Evolutionary conservation across 2,797 vertebrate species (phyloP), one percentile per base, ranked within the genome.

Genomic region (Rachycentron canadum): DNA sequence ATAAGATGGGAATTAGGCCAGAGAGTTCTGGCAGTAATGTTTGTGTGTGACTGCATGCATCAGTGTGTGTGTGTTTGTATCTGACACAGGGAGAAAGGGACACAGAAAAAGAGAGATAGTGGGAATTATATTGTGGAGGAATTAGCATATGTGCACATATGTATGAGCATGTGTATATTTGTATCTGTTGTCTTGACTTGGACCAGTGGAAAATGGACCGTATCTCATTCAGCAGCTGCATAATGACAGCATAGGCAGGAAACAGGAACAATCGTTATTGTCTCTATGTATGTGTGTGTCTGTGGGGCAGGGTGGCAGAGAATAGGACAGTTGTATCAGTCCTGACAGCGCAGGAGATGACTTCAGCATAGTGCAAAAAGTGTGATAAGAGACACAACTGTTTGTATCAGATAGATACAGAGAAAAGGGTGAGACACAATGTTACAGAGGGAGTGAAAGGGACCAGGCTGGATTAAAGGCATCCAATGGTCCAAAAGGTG

Each of bases 221-320:
- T 89, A 91, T 93, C 88, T 92, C 89, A 83, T 86, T 90, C 85
- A 83, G 82, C 92, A 90, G 92, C 90, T 88, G 87, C 59, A 69
- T 72, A 77, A 83, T 88, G 83, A 90, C 82, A 88, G 82, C 79
- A 87, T 47, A 26, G 69, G 74, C 86, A 91, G 92, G 91, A 94
- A 94, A 91, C 86, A 86, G 86, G 87, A 88, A 93, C 92, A 93
- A 92, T 90, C 75, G 80, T 90, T 90, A 92, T 93, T 94, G 90
- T 90, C 69, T 82, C 72, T 84, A 26, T 64, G 47, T 81, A 79
- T 81, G 74, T 72, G 64, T 81, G 63, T 55, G 55, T 52, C 13
- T 17, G 5, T 41, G 63, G 41, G 10, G 16, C 59, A 68, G 41
- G 36, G 53, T 47, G 73, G 68, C 74, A 87, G 73, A 79, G 78